Base-by-base conservation (phyloP, 2,888 invertebrate genomes). In the Seira sanloemensis region DNA sequence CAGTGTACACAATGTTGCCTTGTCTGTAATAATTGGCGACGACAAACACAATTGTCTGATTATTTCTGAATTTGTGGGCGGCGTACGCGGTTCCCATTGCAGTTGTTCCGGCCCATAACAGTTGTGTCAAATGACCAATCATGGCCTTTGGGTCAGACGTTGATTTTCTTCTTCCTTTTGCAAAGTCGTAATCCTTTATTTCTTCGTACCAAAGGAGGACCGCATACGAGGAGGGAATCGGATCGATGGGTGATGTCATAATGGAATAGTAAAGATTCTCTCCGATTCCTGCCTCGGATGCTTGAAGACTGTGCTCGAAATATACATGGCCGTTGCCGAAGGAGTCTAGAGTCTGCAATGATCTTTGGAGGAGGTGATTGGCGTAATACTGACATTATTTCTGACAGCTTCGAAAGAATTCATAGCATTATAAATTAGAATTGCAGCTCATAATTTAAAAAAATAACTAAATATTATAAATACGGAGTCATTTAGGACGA, bases 61-160 rank as follows among this genome's bases (percentile, higher is more conserved):
- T 67, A 72, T 84, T 80, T 9, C 18, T 21, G 19, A 84, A 58
- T 50, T 69, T 71, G 0, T 23, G n/a, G n/a, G 84, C 23, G 27
- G 87, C 84, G 25, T 74, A 78, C 4, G 88, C 87, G 1, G 87
- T 86, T 16, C 88, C 88, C 79, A 88, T 86, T 73, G 82, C 76
- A 7, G 12, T 62, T 2, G 87, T 85, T 9, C 58, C 21, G 18
- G 78, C 80, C 88, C 88, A 88, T 9, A 88, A 46, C 0, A 88
- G 9, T 58, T 87, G 87, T 0, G 88, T 88, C n/a, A 87, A 78
- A 72, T 87, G 87, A 86, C 86, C 86, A 46, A 86, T 85, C 65
- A 73, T 50, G 12, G 82, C 76, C 12, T 73, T 67, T 0, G 80
- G 80, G 27, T 80, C 19, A 16, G 85, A 85, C 25, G 83, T 84